A percentile compares a stretch with the other conserved stretches of the same genome.
phyloP scores from a whole-genome alignment of 1,140 invertebrate species.

The Macrostomum lignano region DNA sequence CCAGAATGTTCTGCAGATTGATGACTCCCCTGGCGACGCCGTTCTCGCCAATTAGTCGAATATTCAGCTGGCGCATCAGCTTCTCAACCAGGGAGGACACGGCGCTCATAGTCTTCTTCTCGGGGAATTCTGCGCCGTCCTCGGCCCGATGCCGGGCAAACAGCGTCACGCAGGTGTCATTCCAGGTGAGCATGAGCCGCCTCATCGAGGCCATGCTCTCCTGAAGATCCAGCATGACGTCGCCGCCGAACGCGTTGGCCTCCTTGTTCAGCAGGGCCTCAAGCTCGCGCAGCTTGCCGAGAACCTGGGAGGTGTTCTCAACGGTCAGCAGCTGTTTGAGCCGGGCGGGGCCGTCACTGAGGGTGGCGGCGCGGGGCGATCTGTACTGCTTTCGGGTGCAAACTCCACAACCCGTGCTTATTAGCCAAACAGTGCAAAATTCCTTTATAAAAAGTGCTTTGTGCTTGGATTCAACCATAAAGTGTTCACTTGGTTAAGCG shows the following conservation, averaged over 20 bases:
- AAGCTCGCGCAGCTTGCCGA: too few species aligned
- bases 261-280: too few species aligned
- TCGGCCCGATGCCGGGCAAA: constrained; percentile 16
- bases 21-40: constrained; percentile 19
- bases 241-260: too few species aligned
- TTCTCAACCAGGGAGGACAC: constrained; percentile 13
- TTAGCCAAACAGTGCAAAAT: too few species aligned
- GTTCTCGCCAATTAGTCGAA: constrained; percentile 25
- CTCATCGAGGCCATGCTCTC: constrained; percentile 15
- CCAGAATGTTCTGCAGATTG: constrained; percentile 15
- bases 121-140: constrained; percentile 12
- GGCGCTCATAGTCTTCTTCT: constrained; percentile 14
- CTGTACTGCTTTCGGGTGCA: neutral
- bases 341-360: too few species aligned
- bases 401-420: neutral
- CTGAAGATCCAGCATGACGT: constrained; percentile 14
- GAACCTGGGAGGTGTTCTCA: too few species aligned
- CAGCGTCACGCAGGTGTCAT: constrained; percentile 17
- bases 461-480: too few species aligned
- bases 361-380: too few species aligned
- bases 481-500: too few species aligned
- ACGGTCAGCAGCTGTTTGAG: too few species aligned
- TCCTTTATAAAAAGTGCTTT: too few species aligned
- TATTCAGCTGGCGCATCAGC: constrained; percentile 17
- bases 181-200: constrained; percentile 20